Conservation (phyloP, 2,888 invertebrate genomes). For the Keiferia lycopersicella region DNA sequence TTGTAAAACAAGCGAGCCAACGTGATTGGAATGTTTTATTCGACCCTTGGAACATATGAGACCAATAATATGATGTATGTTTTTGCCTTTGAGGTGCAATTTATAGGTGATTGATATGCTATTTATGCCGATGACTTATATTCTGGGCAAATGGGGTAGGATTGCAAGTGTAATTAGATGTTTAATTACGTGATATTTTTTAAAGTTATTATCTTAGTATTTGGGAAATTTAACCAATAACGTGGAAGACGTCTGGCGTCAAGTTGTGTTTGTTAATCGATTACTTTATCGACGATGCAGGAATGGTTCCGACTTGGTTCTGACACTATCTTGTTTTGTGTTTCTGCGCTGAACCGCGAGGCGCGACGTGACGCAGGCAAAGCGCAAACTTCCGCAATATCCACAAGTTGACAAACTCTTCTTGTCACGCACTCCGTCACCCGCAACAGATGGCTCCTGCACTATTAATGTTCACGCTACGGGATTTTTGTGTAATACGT, state of each 20-base stretch:
- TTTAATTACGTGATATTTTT: too few species aligned
- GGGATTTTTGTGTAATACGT: too few species aligned
- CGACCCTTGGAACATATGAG: conserved; percentile 77
- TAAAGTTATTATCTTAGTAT: too few species aligned
- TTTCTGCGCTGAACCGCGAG: conserved; percentile 5
- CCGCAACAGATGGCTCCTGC: conserved; percentile 15
- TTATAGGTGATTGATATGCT: conserved; percentile 57
- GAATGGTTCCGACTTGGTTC: too few species aligned
- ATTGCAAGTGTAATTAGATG: too few species aligned
- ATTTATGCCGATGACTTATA: conserved; percentile 42
- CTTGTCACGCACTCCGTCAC: conserved; percentile 41
- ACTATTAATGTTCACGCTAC: not conserved
- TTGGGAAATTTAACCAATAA: too few species aligned
- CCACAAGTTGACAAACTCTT: conserved; percentile 39
- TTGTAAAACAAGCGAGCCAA: conserved; percentile 79
- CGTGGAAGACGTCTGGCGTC: too few species aligned
- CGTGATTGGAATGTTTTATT: conserved; percentile 79
- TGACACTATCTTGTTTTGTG: too few species aligned
- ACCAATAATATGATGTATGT: conserved; percentile 75
- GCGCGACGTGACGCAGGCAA: conserved; percentile 26
- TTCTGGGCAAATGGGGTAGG: not conserved
- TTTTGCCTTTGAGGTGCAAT: conserved; percentile 69
- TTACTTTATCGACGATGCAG: too few species aligned
- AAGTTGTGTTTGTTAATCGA: too few species aligned
- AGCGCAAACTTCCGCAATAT: conserved; percentile 67